These are phyloP conservation scores for Tenthredo scrophulariae DNA, from an alignment of 2,888 invertebrate genomes.

Conservation along the genomic window DNA sequence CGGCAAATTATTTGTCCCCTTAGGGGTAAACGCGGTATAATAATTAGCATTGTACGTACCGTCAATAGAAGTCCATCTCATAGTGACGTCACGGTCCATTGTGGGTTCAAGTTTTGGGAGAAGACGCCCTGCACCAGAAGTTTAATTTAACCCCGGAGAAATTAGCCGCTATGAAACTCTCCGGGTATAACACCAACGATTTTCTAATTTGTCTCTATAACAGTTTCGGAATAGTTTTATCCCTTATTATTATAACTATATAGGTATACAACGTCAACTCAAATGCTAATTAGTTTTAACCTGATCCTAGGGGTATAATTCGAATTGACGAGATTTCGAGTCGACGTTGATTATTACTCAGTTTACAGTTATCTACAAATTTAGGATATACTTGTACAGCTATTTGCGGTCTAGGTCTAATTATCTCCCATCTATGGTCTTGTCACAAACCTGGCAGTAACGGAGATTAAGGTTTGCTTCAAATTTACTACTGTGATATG, in stretches of 20 bases:
- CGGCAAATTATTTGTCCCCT: constrained; percentile 31
- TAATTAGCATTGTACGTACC: constrained; percentile 29
- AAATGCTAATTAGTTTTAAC: not conserved
- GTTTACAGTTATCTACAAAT: not conserved
- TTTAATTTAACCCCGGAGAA: not conserved
- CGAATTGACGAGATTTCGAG: not conserved
- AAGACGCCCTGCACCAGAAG: not conserved
- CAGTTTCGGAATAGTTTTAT: constrained; percentile 4
- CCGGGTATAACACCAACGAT: not conserved
- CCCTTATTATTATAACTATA: constrained; percentile 4
- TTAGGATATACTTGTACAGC: not conserved
- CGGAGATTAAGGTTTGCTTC: constrained; percentile 4
- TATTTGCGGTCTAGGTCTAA: not conserved
- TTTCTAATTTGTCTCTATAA: constrained; percentile 4
- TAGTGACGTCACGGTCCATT: not conserved
- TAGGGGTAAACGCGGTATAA: not conserved
- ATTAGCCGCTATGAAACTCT: not conserved
- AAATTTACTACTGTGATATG: not conserved
- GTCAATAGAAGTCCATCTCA: not conserved
- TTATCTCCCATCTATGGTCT: not conserved
- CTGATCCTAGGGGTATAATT: not conserved
- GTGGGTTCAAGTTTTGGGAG: not conserved
- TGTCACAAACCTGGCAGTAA: not conserved
- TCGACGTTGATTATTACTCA: not conserved
- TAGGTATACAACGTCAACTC: not conserved